These are phyloP conservation scores for Microctenopoma stevenorrisi DNA, from an alignment of 2,797 vertebrate species.

Conservation along the genomic window DNA sequence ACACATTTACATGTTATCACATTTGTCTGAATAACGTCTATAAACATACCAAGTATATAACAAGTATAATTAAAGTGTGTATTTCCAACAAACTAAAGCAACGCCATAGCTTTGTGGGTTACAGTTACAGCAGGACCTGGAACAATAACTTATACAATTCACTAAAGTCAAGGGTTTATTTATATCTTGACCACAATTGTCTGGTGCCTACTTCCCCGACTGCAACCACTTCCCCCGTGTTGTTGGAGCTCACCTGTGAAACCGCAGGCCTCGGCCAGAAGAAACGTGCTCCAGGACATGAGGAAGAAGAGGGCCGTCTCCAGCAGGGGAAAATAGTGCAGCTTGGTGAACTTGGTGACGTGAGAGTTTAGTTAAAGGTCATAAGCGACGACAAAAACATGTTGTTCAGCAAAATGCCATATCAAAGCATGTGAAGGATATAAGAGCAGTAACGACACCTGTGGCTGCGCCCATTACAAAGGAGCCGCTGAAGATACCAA, in stretches of 20 bases:
- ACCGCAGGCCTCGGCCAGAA: constrained; percentile 95
- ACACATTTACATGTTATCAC: neutral
- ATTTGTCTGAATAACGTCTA: no score
- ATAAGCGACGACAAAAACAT: neutral
- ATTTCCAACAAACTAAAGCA: no score
- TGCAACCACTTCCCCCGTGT: neutral
- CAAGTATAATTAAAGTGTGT: no score
- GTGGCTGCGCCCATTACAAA: constrained; percentile 97
- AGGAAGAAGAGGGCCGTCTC: constrained; percentile 98
- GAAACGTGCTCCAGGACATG: constrained; percentile 99
- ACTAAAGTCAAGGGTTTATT: no score
- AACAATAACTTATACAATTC: no score
- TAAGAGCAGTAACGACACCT: constrained; percentile 95
- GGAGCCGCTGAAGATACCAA: constrained; percentile 98
- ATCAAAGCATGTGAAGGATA: constrained; percentile 83
- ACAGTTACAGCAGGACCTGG: no score
- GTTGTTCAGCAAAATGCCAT: no score
- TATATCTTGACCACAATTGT: neutral
- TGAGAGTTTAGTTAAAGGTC: constrained; percentile 84
- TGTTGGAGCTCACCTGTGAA: constrained; percentile 86
- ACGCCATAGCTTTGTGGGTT: no score
- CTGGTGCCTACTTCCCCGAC: neutral
- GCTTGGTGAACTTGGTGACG: constrained; percentile 99
- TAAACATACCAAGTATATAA: no score
- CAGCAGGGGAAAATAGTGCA: constrained; percentile 97